These are phyloP conservation scores for Drosophila mimetica DNA, from an alignment of 2,888 invertebrate species.

Conservation along the genomic window DNA sequence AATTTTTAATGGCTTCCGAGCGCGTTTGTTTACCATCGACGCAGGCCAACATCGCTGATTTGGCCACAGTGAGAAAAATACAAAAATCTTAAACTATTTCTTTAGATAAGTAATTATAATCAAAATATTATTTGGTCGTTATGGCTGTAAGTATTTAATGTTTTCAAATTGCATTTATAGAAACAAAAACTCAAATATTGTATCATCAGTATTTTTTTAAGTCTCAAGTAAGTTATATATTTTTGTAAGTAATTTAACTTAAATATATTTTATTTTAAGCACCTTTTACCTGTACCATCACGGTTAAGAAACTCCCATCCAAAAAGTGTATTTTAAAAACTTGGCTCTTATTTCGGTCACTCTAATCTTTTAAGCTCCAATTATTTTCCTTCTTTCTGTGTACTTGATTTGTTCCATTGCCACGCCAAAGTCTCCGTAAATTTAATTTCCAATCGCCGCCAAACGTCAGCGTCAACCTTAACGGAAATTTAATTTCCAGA, in stretches of 20 bases:
- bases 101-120: not conserved
- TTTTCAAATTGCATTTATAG: not conserved
- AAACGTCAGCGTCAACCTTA: slow-evolving; percentile 57
- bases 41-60: slow-evolving; percentile 71
- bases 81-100: not conserved
- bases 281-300: no score
- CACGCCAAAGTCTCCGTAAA: slow-evolving; percentile 53
- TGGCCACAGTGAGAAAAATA: slow-evolving; percentile 44
- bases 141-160: no score
- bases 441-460: slow-evolving; percentile 67
- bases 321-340: no score
- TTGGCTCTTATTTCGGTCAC: no score
- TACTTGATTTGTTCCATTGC: slow-evolving; percentile 61
- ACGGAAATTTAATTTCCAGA: slow-evolving; percentile 79
- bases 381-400: not conserved
- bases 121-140: no score
- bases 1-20: slow-evolving; percentile 81
- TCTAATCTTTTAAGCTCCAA: not conserved
- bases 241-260: no score
- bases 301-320: no score
- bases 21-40: slow-evolving; percentile 75
- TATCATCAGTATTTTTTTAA: no score
- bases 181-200: no score
- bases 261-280: no score
- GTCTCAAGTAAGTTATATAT: no score